A percentile compares a stretch with the other conserved stretches of the same genome.
These are phyloP conservation scores for Tetrax tetrax DNA, from an alignment of 2,113 vertebrate genomes.

Conservation along the genomic window DNA sequence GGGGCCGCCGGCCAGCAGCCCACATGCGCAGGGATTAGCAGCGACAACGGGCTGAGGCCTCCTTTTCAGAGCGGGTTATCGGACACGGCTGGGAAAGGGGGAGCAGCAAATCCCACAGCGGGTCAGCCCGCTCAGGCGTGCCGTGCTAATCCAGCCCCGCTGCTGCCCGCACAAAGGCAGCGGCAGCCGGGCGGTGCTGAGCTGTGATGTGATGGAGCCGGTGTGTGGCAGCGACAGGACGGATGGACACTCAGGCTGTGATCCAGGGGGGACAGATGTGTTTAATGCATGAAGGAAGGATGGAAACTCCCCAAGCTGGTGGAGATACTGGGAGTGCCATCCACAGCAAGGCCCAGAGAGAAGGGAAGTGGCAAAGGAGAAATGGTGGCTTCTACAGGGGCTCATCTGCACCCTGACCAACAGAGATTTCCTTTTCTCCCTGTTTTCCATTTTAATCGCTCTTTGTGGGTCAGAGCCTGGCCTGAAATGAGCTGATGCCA, in stretches of 20 bases:
- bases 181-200: fast-evolving
- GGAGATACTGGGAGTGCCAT: neutral
- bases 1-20: fast-evolving
- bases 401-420: neutral
- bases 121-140: neutral
- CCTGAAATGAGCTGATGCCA: slow-evolving; percentile 38
- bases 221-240: fast-evolving
- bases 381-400: fast-evolving
- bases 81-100: neutral
- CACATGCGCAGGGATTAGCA: neutral
- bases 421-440: neutral
- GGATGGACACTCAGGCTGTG: neutral
- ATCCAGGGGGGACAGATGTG: fast-evolving
- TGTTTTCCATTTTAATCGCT: neutral
- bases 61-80: neutral
- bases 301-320: neutral
- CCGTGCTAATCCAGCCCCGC: neutral
- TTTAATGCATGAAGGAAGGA: neutral
- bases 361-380: neutral
- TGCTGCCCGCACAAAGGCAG: neutral
- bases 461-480: neutral
- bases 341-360: neutral
- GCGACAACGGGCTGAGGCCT: fast-evolving
- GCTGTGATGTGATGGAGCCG: neutral
- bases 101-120: neutral